phyloP scores from a whole-genome alignment of 2,113 vertebrate species.

The Formicarius rufipectus region DNA sequence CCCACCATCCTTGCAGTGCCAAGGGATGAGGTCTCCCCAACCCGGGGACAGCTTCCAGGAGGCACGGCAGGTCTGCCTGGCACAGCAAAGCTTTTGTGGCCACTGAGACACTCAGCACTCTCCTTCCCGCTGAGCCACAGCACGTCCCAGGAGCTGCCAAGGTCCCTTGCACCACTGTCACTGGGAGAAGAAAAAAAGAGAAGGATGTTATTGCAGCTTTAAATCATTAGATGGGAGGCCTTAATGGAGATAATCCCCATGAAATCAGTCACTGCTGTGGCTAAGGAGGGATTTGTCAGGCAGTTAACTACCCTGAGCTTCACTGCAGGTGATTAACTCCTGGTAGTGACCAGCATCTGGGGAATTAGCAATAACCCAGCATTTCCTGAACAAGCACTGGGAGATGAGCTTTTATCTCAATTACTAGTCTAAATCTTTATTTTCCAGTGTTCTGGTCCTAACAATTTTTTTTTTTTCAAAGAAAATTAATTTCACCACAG shows the following conservation, averaged over 20 bases:
- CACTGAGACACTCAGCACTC: not conserved
- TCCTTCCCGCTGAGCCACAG: not conserved
- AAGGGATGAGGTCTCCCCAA: not conserved
- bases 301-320: slow-evolving; percentile 52
- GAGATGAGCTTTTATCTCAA: slow-evolving; percentile 41
- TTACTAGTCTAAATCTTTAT: slow-evolving; percentile 44
- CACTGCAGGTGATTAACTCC: slow-evolving; percentile 53
- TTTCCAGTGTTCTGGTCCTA: not conserved
- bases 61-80: not conserved
- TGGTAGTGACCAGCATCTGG: slow-evolving; percentile 39
- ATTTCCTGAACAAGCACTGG: not conserved
- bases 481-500: not conserved
- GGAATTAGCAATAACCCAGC: slow-evolving; percentile 50
- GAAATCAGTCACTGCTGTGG: slow-evolving; percentile 45
- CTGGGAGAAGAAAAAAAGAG: not conserved
- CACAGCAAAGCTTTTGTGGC: not conserved
- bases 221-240: slow-evolving; percentile 48
- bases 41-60: not conserved
- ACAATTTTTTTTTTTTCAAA: not conserved
- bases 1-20: not conserved
- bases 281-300: slow-evolving; percentile 60
- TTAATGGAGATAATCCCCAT: slow-evolving; percentile 60
- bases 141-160: not conserved
- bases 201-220: slow-evolving; percentile 1
- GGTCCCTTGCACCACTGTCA: not conserved